phyloP scores from a whole-genome alignment of 2,797 vertebrate genomes.

The Propithecus perrieri region DNA sequence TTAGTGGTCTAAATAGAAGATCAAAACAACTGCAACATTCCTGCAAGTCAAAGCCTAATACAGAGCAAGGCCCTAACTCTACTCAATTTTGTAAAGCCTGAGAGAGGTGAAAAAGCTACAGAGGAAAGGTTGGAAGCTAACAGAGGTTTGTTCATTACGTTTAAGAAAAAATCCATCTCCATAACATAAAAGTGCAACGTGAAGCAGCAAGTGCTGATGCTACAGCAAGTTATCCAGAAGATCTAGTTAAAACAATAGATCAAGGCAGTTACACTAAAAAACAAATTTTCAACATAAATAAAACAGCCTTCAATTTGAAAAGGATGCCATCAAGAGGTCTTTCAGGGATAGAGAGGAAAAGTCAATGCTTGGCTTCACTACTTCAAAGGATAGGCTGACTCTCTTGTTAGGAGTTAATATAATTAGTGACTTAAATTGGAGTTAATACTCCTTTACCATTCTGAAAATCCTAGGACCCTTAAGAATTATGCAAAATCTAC shows the following conservation, averaged over 20 bases:
- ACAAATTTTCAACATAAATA: neutral
- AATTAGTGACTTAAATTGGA: neutral
- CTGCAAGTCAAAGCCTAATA: neutral
- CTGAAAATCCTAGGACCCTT: neutral
- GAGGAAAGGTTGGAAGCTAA: neutral
- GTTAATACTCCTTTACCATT: neutral
- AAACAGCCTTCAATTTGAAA: neutral
- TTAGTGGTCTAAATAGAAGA: neutral
- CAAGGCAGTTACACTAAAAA: neutral
- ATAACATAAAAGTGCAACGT: neutral
- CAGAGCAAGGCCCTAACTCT: neutral
- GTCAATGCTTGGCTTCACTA: neutral
- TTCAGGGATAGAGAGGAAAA: neutral
- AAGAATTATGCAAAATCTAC: neutral
- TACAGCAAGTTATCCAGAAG: neutral
- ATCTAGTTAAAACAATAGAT: neutral
- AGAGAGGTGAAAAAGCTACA: neutral
- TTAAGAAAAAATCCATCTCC: neutral
- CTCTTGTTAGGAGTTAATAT: neutral
- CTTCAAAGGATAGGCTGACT: neutral
- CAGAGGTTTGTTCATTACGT: too few relatives aligned
- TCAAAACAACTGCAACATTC: neutral
- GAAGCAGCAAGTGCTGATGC: neutral
- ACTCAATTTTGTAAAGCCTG: neutral
- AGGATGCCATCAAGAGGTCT: neutral